phyloP scores from a whole-genome alignment of 1,140 invertebrate species.

The Camponotus floridanus region DNA sequence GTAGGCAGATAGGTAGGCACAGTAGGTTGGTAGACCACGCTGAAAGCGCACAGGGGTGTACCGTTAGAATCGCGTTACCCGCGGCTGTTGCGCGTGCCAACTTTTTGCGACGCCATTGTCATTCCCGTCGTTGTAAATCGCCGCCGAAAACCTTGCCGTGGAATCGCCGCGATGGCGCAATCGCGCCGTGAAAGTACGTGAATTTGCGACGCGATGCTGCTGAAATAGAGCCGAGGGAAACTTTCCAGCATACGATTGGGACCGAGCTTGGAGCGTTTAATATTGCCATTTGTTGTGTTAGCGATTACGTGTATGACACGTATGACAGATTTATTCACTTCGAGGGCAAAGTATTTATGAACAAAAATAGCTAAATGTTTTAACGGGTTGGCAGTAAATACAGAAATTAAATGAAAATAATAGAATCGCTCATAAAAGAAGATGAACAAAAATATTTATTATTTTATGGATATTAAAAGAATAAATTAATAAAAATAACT shows the following conservation, averaged over 20 bases:
- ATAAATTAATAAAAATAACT: neutral
- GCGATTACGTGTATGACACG: neutral
- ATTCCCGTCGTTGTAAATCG: constrained; percentile 57
- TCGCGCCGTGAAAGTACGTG: constrained; percentile 53
- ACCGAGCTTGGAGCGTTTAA: constrained; percentile 14
- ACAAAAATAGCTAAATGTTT: neutral
- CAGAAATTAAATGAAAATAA: neutral
- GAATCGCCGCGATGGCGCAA: constrained; percentile 71
- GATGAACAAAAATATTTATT: neutral
- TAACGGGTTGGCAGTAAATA: neutral
- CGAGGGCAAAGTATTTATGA: neutral
- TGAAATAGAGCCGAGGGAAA: constrained; percentile 55
- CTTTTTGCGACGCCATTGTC: constrained; percentile 65
- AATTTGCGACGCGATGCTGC: constrained; percentile 37
- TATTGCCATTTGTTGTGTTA: constrained; percentile 19
- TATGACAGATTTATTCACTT: constrained; percentile 16
- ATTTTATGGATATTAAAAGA: no score
- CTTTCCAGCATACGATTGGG: neutral
- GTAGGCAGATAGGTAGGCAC: constrained; percentile 62
- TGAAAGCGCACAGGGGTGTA: constrained; percentile 76
- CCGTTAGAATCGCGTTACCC: constrained; percentile 70
- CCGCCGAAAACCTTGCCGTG: constrained; percentile 67
- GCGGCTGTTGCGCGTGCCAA: constrained; percentile 26
- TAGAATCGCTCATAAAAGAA: neutral
- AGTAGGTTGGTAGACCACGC: constrained; percentile 75